Percentiles rank a stretch among this genome's conserved stretches.
These are phyloP conservation scores for Drosophila atripex DNA, from an alignment of 2,888 invertebrate genomes.

Conservation along the genomic window DNA sequence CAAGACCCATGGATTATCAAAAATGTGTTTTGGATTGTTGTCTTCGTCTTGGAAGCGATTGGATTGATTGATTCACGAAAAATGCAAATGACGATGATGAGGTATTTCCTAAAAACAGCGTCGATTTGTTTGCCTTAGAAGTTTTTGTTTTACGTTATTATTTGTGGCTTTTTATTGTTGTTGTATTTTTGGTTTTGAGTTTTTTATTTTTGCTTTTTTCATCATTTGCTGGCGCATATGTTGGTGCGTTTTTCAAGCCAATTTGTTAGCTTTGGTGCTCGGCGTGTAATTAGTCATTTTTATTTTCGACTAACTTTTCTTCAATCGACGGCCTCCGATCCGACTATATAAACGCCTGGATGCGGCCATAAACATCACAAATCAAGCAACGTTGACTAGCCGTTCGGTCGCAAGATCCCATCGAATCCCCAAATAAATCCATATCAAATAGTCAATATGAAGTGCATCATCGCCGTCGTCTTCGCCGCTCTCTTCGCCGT, in stretches of 20 bases:
- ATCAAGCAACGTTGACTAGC: slow-evolving; percentile 51
- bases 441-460: slow-evolving; percentile 60
- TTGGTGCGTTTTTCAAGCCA: slow-evolving; percentile 63
- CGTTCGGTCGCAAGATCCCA: slow-evolving; percentile 49
- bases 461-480: slow-evolving; percentile 71
- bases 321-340: slow-evolving; percentile 55
- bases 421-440: slow-evolving; percentile 23
- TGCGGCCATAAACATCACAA: slow-evolving; percentile 58
- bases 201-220: slow-evolving; percentile 30
- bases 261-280: slow-evolving; percentile 62
- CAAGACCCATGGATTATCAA: slow-evolving; percentile 34
- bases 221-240: slow-evolving; percentile 27
- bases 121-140: slow-evolving; percentile 50
- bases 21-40: slow-evolving; percentile 43
- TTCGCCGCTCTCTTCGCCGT: slow-evolving; percentile 77
- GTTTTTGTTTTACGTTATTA: slow-evolving; percentile 42
- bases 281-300: slow-evolving; percentile 75
- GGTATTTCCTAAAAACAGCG: slow-evolving; percentile 65
- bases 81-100: slow-evolving; percentile 65
- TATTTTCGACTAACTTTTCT: slow-evolving; percentile 65
- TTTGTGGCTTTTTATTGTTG: slow-evolving; percentile 56
- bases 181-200: slow-evolving; percentile 40
- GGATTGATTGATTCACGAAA: slow-evolving; percentile 74
- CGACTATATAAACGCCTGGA: slow-evolving; percentile 63
- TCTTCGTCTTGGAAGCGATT: slow-evolving; percentile 46